These are phyloP conservation scores for Prosopocoilus inquinatus DNA, from an alignment of 2,888 invertebrate species.

Conservation along the genomic window DNA sequence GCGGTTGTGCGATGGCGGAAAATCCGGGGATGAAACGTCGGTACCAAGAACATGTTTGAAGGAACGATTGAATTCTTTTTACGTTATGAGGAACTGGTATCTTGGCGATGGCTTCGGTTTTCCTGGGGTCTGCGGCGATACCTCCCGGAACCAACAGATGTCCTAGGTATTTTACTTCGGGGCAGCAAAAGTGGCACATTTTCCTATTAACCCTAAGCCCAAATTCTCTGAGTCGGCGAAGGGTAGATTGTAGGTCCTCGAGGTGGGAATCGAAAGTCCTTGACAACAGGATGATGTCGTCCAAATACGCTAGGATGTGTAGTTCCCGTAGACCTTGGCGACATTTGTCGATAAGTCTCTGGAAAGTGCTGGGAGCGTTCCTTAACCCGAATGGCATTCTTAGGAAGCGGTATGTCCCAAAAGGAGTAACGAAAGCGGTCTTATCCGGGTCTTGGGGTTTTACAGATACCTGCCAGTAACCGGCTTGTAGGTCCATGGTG, in stretches of 20 bases:
- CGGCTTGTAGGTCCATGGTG: no score
- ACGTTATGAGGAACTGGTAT: background rate
- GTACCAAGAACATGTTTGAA: background rate
- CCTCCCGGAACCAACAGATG: background rate
- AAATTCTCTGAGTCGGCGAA: no score
- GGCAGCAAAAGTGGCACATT: conserved; percentile 29
- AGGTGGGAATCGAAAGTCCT: background rate
- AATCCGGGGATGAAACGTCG: background rate
- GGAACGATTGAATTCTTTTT: background rate
- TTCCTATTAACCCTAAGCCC: conserved; percentile 24
- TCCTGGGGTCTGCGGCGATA: background rate
- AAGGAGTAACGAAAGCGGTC: conserved; percentile 34
- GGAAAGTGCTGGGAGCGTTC: conserved; percentile 31
- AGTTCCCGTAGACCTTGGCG: background rate
- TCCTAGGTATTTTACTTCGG: background rate
- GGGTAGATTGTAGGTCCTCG: background rate
- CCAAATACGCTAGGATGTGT: background rate
- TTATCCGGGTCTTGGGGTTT: conserved; percentile 40
- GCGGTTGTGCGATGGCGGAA: background rate
- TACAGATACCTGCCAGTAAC: conserved; percentile 40
- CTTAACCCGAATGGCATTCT: conserved; percentile 31
- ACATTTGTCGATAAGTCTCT: no score
- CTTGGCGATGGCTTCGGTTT: background rate
- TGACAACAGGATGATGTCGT: background rate
- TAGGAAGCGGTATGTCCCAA: conserved; percentile 27